phyloP scores from a whole-genome alignment of 2,888 invertebrate genomes.

The Clusia tigrina region DNA sequence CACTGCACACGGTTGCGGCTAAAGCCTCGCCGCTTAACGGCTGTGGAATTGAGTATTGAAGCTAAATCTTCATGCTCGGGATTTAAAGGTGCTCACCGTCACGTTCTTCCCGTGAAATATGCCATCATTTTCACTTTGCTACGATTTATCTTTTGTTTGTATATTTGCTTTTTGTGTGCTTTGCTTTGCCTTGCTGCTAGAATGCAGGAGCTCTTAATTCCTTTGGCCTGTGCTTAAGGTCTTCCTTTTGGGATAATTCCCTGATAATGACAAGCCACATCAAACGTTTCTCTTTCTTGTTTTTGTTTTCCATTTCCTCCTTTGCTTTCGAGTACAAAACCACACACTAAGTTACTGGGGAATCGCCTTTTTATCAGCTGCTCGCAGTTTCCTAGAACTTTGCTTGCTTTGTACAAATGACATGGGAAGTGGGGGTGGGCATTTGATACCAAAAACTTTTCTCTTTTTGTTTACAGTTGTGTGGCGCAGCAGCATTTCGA shows the following conservation, averaged over 20 bases:
- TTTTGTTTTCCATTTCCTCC: too few relatives aligned
- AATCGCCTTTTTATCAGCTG: not conserved
- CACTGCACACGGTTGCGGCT: not conserved
- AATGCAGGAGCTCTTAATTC: not conserved
- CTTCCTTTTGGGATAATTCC: slow-evolving; percentile 22
- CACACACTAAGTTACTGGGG: not conserved
- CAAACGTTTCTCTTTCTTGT: too few relatives aligned
- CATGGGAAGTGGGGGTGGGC: too few relatives aligned
- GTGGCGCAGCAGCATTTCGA: not conserved
- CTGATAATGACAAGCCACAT: slow-evolving; percentile 25
- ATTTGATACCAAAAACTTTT: too few relatives aligned
- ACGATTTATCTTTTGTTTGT: not conserved
- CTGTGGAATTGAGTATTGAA: too few relatives aligned
- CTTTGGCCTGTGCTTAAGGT: slow-evolving; percentile 5
- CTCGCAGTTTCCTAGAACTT: not conserved
- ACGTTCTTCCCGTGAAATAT: not conserved
- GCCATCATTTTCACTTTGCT: not conserved
- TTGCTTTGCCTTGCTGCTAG: not conserved
- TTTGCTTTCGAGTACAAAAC: not conserved
- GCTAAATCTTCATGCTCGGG: not conserved
- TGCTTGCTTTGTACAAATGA: too few relatives aligned
- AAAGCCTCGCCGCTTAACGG: too few relatives aligned
- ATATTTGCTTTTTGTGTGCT: not conserved
- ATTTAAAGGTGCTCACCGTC: not conserved
- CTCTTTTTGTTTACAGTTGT: not conserved